Base-by-base conservation (phyloP, 2,888 invertebrate genomes). In the Leucophora obtusa region DNA sequence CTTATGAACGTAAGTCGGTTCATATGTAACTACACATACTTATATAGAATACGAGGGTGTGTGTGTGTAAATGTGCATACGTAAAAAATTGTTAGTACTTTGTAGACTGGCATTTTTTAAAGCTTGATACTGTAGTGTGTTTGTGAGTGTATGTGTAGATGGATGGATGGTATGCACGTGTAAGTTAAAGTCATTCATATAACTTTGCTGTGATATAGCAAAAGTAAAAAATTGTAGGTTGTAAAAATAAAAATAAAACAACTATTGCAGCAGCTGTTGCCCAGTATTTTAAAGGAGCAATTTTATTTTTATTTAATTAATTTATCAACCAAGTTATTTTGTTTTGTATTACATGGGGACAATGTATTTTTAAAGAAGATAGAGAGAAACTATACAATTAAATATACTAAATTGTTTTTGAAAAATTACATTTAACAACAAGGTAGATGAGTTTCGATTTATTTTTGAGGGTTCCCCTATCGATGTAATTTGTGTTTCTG, bases 21-120 rank as follows among this genome's bases (percentile, higher is more conserved):
- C 14, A 10, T 51, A 38, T 54, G 28, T 28, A 28, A 4, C n/a
- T n/a, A n/a, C n/a, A n/a, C n/a, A n/a, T n/a, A n/a, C n/a, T n/a
- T n/a, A 28, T 2, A 7, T 28, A 28, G 62, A 28, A 10, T 60
- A 10, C 33, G 18, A 10, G 11, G 4, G 5, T 51, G 28, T 38
- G 58, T 15, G 9, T 50, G n/a, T 33, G 35, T 54, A 18, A n/a
- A 24, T 56, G 51, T 76, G 54, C 47, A 72, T 43, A 72, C 62
- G 68, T 72, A 43, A 68, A 68, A 78, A 63, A 68, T 62, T 72
- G 21, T 50, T 65, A 38, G 63, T 79, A 60, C 70, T 79, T 66
- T 74, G 59, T 54, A 54, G 53, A 70, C 33, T 60, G 70, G 47
- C 60, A 74, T 79, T 56, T 38, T 38, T 38, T 14, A 38, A 38